These are phyloP conservation scores for Cantharis rustica DNA, from an alignment of 2,888 invertebrate genomes.

Conservation along the genomic window DNA sequence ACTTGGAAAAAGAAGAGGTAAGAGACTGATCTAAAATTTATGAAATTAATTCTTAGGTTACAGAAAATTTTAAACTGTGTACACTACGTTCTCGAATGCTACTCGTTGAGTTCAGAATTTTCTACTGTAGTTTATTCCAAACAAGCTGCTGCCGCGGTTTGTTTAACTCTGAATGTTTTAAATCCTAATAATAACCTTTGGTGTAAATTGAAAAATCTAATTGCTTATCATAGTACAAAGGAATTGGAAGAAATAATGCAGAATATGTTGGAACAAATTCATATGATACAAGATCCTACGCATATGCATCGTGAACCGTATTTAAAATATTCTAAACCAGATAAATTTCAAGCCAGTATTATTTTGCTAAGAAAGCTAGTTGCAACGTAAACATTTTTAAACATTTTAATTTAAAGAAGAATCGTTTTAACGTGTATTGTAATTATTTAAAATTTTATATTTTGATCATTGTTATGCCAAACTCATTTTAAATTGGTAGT, in stretches of 20 bases:
- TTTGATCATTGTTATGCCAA: not conserved
- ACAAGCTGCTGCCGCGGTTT: conserved; percentile 24
- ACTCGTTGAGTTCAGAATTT: conserved; percentile 7
- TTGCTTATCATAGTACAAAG: conserved; percentile 1
- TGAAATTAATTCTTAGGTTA: not conserved
- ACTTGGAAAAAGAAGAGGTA: conserved; percentile 5
- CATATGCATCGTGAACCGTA: conserved; percentile 17
- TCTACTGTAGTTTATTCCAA: conserved; percentile 14
- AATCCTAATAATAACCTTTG: not conserved
- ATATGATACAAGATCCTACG: conserved; percentile 20
- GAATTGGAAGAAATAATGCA: conserved; percentile 8
- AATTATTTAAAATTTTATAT: not conserved
- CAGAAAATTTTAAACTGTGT: not conserved
- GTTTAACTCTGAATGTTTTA: conserved; percentile 10
- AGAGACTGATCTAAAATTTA: not conserved
- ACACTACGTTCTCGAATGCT: conserved; percentile 23
- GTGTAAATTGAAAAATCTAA: not conserved
- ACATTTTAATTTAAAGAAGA: not conserved
- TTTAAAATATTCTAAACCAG: conserved; percentile 9
- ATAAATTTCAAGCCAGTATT: conserved; percentile 11
- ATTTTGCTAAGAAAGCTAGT: conserved; percentile 13
- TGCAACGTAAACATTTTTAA: conserved; percentile 11
- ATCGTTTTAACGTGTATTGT: not conserved
- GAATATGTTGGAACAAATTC: conserved; percentile 18
- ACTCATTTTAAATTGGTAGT: not conserved